A percentile compares a stretch with the other conserved stretches of the same genome.
These are phyloP conservation scores for Proctacanthus coquilletti DNA, from an alignment of 1,140 invertebrate species.

Conservation along the genomic window DNA sequence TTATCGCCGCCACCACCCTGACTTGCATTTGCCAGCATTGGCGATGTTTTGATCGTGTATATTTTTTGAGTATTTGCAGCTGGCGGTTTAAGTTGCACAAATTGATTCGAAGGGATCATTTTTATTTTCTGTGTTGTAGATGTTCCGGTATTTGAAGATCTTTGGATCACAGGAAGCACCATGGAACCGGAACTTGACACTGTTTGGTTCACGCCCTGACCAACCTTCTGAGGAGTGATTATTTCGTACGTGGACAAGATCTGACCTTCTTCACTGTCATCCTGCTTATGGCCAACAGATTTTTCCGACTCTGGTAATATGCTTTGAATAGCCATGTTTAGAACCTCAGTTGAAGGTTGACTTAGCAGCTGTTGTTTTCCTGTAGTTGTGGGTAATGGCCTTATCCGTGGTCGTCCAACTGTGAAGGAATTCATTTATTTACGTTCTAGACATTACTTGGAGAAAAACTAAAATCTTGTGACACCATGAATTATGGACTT, in stretches of 20 bases:
- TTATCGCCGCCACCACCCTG: no score
- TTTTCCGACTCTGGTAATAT: constrained; percentile 11
- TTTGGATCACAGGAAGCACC: neutral
- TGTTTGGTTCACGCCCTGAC: no score
- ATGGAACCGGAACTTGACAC: no score
- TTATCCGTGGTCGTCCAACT: constrained; percentile 32
- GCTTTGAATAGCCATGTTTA: constrained; percentile 25
- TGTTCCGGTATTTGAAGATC: neutral
- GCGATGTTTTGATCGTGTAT: constrained; percentile 17
- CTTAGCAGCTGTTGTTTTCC: constrained; percentile 9
- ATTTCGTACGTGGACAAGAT: constrained; percentile 9
- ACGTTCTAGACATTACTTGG: no score
- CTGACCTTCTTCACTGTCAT: neutral
- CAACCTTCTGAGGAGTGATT: constrained; percentile 7
- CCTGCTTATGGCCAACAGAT: constrained; percentile 3
- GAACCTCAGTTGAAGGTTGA: constrained; percentile 12
- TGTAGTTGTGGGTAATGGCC: constrained; percentile 13
- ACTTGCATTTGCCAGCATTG: neutral
- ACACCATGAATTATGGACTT: no score
- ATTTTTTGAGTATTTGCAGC: constrained; percentile 15
- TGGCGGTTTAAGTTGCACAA: constrained; percentile 20
- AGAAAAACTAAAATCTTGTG: no score
- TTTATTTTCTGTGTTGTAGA: constrained; percentile 15
- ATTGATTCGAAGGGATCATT: constrained; percentile 24
- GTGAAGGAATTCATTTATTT: no score